Percentiles rank a stretch among this genome's conserved stretches.
Evolutionary conservation across 2,113 vertebrate species (phyloP).

Genomic region (Pristiophorus japonicus): DNA sequence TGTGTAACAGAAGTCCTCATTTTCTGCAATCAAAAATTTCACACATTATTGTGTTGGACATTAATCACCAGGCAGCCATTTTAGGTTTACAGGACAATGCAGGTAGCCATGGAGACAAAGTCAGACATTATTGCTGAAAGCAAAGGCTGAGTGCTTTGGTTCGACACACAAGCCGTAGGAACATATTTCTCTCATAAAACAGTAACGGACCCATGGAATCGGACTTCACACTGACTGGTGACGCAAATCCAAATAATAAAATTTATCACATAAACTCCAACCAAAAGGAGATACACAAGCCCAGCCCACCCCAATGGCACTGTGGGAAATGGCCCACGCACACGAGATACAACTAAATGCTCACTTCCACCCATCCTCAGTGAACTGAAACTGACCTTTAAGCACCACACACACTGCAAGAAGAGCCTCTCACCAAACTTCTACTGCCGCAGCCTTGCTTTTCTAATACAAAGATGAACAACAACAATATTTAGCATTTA

Average conservation of each 20-base stretch:
- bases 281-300: neutral
- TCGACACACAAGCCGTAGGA: neutral
- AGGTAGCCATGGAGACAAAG: neutral
- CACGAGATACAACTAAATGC: neutral
- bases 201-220: too few species aligned
- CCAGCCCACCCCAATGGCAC: neutral
- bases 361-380: neutral
- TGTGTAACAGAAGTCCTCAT: too few species aligned
- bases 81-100: neutral
- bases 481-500: too few species aligned
- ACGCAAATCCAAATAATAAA: neutral
- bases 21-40: neutral
- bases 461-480: neutral
- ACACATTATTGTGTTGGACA: neutral
- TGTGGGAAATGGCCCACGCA: neutral
- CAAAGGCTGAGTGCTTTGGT: neutral
- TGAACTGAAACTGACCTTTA: neutral
- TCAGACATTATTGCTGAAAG: neutral
- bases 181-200: neutral
- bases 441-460: neutral
- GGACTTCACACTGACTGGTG: too few species aligned
- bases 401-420: neutral
- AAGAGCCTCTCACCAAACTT: neutral
- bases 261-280: neutral
- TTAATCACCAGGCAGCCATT: neutral